Conservation (phyloP, 2,797 vertebrate species). For the Macropodus opercularis region DNA sequence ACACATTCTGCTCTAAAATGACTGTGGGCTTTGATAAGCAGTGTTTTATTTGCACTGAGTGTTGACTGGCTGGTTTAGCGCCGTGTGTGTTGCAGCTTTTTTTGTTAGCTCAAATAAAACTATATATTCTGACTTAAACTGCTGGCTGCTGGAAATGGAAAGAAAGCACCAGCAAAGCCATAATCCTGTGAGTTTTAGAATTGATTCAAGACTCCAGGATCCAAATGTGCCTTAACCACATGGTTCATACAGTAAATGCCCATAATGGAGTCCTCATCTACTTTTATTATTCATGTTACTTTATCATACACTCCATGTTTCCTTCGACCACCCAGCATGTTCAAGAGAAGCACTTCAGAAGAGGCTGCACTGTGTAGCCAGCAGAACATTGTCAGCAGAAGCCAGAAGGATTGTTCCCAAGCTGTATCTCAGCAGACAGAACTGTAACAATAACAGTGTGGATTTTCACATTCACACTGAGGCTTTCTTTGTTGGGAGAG, state of each 20-base stretch:
- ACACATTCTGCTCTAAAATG: constrained; percentile 8
- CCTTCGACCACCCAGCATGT: constrained; percentile 65
- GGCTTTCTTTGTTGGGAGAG: constrained; percentile 52
- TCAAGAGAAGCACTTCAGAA: constrained; percentile 37
- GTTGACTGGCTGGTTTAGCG: constrained; percentile 8
- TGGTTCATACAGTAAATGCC: constrained; percentile 39
- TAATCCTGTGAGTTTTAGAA: constrained; percentile 28
- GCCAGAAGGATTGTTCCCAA: constrained; percentile 52
- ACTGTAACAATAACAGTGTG: constrained; percentile 59
- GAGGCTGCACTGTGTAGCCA: constrained; percentile 23
- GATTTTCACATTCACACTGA: constrained; percentile 68
- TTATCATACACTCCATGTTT: constrained; percentile 41
- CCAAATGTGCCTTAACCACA: constrained; percentile 42
- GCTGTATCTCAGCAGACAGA: constrained; percentile 47
- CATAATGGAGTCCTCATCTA: constrained; percentile 40
- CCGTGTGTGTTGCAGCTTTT: constrained; percentile 13
- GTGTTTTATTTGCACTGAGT: constrained; percentile 17
- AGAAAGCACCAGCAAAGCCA: constrained; percentile 5
- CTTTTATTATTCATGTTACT: constrained; percentile 48
- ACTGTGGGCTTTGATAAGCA: constrained; percentile 25
- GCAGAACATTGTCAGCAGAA: constrained; percentile 32
- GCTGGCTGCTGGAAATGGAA: constrained; percentile 17
- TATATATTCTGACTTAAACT: constrained; percentile 15
- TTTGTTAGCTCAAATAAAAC: constrained; percentile 19
- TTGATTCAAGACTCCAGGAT: constrained; percentile 34